Base-by-base conservation (phyloP, 2,888 invertebrate species). In the Andrena hattorfiana region DNA sequence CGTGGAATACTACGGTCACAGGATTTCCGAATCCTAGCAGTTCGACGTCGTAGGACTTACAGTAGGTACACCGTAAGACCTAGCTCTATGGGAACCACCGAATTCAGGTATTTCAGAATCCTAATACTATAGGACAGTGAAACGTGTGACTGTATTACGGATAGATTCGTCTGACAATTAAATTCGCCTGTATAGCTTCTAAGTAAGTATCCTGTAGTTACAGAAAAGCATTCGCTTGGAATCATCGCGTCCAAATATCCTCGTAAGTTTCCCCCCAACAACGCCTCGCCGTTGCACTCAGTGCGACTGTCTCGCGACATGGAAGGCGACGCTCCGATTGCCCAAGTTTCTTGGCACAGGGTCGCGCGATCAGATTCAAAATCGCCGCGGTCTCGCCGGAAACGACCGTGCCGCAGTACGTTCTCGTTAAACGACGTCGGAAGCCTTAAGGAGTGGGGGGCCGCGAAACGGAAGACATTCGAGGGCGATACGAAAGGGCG, bases 381-480 rank as follows among this genome's bases (percentile, higher is more conserved):
- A 26, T 49, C 10, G 4, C 5, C 23, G 30, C 49, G 20, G 20
- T 20, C 42, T 32, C 26, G 16, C 13, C 10, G 5, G 16, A n/a
- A 54, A 56, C 72, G 42, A 30, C n/a, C 20, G 7, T 20, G 23
- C 10, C 32, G 48, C 70, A 16, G 20, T 30, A 16, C 20, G 20
- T 71, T 63, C 63, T 64, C 28, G 56, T 76, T 71, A 64, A 56
- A 16, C 56, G 64, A 72, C 48, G 54, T 10, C 48, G 59, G 26
- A 56, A 59, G 8, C 59, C 49, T 3, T 30, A 28, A 7, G 26
- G 10, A 7, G 30, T 2, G 28, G 66, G 59, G 26, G 62, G 48
- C 69, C 70, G 60, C 76, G 78, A 71, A 75, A 78, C 71, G 77
- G 69, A 63, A 69, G 75, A 63, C 67, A 73, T 73, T 74, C 64